phyloP scores from a whole-genome alignment of 1,140 invertebrate species.

The Panagrolaimus sp. region DNA sequence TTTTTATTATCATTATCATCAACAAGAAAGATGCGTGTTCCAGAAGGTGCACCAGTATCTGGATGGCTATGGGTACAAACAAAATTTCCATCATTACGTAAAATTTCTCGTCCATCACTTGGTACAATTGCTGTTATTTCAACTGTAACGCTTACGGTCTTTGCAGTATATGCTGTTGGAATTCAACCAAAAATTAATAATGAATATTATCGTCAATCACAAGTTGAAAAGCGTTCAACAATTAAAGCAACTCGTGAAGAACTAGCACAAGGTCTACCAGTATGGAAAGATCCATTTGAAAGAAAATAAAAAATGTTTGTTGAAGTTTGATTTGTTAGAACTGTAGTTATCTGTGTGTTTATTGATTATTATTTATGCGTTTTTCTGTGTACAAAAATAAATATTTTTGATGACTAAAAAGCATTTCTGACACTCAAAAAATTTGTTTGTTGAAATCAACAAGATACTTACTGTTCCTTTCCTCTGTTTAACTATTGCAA shows the following conservation, averaged over 20 bases:
- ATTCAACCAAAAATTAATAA: constrained; percentile 19
- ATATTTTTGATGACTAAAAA: too few relatives aligned
- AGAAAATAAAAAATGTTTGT: too few relatives aligned
- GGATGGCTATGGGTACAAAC: background rate
- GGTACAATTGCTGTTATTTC: background rate
- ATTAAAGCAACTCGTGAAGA: constrained; percentile 16
- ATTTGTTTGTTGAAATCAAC: too few relatives aligned
- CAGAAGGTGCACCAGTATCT: background rate
- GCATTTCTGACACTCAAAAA: too few relatives aligned
- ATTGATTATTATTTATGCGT: background rate
- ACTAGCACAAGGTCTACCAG: constrained; percentile 16
- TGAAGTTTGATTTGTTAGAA: too few relatives aligned
- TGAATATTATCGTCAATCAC: constrained; percentile 18
- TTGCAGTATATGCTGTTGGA: constrained; percentile 12
- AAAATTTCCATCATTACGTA: background rate
- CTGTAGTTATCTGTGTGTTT: too few relatives aligned
- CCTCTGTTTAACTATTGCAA: too few relatives aligned
- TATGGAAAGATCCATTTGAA: constrained; percentile 25
- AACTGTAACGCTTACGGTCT: background rate
- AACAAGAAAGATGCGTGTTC: background rate
- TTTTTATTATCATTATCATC: too few relatives aligned
- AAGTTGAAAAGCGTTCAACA: constrained; percentile 17
- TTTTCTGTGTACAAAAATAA: background rate
- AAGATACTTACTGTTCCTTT: too few relatives aligned
- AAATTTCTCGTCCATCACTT: background rate